Evolutionary conservation across 2,888 invertebrate genomes (phyloP).

Genomic region (Dicranocentrus wangi): DNA sequence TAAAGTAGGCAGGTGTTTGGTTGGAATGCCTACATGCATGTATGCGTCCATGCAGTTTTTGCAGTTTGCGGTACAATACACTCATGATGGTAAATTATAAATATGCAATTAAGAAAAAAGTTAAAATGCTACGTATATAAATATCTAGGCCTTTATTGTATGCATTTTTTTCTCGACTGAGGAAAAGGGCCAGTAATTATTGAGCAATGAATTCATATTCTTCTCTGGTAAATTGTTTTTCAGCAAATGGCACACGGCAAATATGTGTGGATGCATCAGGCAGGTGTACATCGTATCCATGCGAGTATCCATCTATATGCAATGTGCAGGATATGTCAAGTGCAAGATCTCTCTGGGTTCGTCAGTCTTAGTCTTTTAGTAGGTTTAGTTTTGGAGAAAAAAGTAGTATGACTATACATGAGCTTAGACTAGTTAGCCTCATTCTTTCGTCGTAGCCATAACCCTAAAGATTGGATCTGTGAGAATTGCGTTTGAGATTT

Average conservation of each 20-base stretch:
- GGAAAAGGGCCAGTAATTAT: background rate
- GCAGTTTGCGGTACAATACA: too few relatives aligned
- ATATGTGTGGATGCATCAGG: background rate
- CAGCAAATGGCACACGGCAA: background rate
- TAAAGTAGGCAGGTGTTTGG: background rate
- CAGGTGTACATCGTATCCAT: too few relatives aligned
- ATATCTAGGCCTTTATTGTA: background rate
- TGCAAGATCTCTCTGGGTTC: too few relatives aligned
- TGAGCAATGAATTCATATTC: background rate
- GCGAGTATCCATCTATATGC: too few relatives aligned
- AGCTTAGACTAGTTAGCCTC: slow-evolving; percentile 22
- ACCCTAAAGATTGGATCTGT: slow-evolving; percentile 47
- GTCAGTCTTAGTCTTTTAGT: too few relatives aligned
- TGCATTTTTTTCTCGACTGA: background rate
- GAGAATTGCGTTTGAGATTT: background rate
- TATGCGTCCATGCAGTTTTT: background rate
- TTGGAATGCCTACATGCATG: background rate
- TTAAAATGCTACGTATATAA: background rate
- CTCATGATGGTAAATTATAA: too few relatives aligned
- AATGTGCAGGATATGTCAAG: too few relatives aligned
- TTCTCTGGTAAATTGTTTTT: background rate
- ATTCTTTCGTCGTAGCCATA: slow-evolving; percentile 33
- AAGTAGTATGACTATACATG: slow-evolving; percentile 26
- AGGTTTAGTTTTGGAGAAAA: background rate
- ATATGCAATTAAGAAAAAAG: too few relatives aligned